Evolutionary conservation across 1,140 invertebrate species (phyloP).

Genomic region (Pantala flavescens): DNA sequence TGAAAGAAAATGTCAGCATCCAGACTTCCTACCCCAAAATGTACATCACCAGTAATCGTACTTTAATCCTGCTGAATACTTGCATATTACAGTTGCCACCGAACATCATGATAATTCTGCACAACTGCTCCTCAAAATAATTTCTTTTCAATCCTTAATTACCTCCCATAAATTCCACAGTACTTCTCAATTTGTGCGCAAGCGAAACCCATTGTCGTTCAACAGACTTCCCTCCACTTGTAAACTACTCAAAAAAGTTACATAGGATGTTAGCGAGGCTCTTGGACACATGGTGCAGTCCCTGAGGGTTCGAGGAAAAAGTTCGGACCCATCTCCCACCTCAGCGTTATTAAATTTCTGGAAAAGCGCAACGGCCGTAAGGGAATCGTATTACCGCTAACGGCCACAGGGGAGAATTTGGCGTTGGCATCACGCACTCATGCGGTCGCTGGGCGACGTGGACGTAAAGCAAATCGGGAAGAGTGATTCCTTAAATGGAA

Average conservation of each 20-base stretch:
- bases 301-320: slow-evolving; percentile 18
- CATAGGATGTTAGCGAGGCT: background rate
- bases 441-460: background rate
- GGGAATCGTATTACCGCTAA: slow-evolving; percentile 8
- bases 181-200: background rate
- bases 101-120: no score
- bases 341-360: slow-evolving; percentile 14
- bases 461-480: background rate
- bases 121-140: no score
- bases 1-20: no score
- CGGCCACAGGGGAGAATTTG: slow-evolving; percentile 2
- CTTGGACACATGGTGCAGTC: slow-evolving; percentile 11
- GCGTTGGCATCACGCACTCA: background rate
- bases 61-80: no score
- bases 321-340: background rate
- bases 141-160: no score
- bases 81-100: no score
- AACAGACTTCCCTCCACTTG: background rate
- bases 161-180: background rate
- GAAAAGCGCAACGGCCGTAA: slow-evolving; percentile 3
- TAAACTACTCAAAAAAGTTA: slow-evolving; percentile 1
- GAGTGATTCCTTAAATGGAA: background rate
- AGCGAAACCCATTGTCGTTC: background rate
- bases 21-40: no score
- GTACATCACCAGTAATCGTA: no score